Conservation (phyloP, 2,888 invertebrate genomes). For the Spilosoma lubricipeda region DNA sequence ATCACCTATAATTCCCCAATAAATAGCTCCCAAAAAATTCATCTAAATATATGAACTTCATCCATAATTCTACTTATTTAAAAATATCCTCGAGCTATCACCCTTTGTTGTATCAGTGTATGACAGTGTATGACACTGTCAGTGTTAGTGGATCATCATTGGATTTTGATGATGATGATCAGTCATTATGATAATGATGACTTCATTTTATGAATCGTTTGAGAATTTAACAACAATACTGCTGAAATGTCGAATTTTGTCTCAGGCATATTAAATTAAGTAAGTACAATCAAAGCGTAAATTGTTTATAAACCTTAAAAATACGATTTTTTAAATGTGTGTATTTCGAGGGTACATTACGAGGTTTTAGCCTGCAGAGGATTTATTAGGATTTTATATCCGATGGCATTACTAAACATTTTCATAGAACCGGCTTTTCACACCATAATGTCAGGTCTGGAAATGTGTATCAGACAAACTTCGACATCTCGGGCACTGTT, state of each 20-base stretch:
- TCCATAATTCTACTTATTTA: constrained; percentile 1
- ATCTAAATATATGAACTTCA: constrained; percentile 27
- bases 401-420: too few relatives aligned
- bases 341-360: too few relatives aligned
- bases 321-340: neutral
- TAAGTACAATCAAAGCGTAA: neutral
- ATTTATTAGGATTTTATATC: too few relatives aligned
- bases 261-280: neutral
- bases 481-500: neutral
- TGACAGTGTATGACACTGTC: too few relatives aligned
- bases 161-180: too few relatives aligned
- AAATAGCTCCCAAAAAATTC: constrained; percentile 28
- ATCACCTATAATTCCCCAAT: constrained; percentile 15
- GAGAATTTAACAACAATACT: neutral
- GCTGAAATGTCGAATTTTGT: neutral
- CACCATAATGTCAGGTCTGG: too few relatives aligned
- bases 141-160: neutral
- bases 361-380: too few relatives aligned
- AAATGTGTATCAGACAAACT: neutral
- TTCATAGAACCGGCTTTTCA: too few relatives aligned
- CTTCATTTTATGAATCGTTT: neutral
- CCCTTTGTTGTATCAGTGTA: constrained; percentile 6
- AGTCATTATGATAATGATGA: too few relatives aligned
- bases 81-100: constrained; percentile 12
- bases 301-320: too few relatives aligned